These are phyloP conservation scores for Manduca sexta DNA, from an alignment of 1,140 invertebrate species.

Conservation along the genomic window DNA sequence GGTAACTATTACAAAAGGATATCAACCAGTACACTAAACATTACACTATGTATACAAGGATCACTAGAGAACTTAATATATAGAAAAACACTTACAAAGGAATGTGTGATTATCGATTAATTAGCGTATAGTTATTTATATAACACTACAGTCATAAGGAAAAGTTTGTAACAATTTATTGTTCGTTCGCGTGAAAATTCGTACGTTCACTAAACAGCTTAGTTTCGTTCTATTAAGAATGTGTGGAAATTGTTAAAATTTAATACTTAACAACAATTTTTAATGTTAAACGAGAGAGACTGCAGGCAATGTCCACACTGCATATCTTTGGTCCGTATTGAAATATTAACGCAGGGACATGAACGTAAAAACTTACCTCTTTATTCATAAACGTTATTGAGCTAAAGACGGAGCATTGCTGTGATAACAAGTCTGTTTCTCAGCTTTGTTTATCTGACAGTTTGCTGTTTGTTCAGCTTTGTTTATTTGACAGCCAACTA, in stretches of 20 bases:
- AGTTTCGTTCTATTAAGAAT: slow-evolving; percentile 7
- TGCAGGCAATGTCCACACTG: slow-evolving; percentile 12
- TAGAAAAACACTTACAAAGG: slow-evolving; percentile 42
- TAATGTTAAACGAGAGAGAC: slow-evolving; percentile 17
- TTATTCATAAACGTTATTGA: too few relatives aligned
- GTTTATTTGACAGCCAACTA: too few relatives aligned
- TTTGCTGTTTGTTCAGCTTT: too few relatives aligned
- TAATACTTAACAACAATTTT: slow-evolving; percentile 53
- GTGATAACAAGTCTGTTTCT: too few relatives aligned
- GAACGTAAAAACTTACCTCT: too few relatives aligned
- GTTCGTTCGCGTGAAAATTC: slow-evolving; percentile 2
- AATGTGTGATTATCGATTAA: slow-evolving; percentile 37
- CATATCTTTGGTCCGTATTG: slow-evolving; percentile 27
- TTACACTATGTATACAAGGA: slow-evolving; percentile 17
- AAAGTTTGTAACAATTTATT: not conserved
- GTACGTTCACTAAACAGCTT: not conserved
- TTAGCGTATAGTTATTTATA: not conserved
- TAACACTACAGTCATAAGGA: too few relatives aligned
- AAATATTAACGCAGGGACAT: slow-evolving; percentile 13
- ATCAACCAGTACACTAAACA: slow-evolving; percentile 30
- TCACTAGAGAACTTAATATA: slow-evolving; percentile 39
- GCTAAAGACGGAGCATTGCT: too few relatives aligned
- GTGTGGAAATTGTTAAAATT: slow-evolving; percentile 48
- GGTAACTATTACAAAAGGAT: slow-evolving; percentile 51
- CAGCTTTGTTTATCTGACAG: too few relatives aligned